A percentile compares a stretch with the other conserved stretches of the same genome.
Evolutionary conservation across 2,113 vertebrate genomes (phyloP).

Genomic region (Chauna torquata): DNA sequence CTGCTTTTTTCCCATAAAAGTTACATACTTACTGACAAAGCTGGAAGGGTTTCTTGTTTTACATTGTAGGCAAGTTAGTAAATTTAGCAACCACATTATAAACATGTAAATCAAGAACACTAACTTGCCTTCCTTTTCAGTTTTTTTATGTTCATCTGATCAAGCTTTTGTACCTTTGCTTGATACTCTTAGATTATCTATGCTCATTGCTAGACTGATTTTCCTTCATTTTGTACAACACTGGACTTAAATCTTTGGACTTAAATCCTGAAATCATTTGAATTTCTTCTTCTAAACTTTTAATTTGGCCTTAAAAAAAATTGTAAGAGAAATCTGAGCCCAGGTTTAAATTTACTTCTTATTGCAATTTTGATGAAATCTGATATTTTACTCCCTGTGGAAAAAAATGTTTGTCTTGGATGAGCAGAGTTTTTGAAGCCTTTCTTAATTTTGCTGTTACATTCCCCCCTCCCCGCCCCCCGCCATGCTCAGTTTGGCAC

Average conservation of each 20-base stretch:
- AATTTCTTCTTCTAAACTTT: neutral
- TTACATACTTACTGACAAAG: neutral
- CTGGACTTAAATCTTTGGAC: neutral
- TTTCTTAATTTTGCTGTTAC: neutral
- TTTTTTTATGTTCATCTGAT: neutral
- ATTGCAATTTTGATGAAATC: neutral
- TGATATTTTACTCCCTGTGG: neutral
- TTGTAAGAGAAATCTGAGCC: neutral
- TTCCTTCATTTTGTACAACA: neutral
- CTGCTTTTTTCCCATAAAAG: neutral
- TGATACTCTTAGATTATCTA: neutral
- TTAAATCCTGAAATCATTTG: neutral
- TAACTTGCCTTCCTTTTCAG: slow-evolving; percentile 48
- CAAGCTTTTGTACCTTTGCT: slow-evolving; percentile 39
- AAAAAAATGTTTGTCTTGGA: neutral
- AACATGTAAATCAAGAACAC: slow-evolving; percentile 13
- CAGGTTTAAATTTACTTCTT: neutral
- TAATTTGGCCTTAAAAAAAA: neutral
- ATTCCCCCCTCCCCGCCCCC: neutral
- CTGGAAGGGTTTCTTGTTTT: slow-evolving; percentile 4
- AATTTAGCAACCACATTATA: slow-evolving; percentile 1
- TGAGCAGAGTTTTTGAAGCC: neutral
- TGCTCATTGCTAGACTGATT: neutral
- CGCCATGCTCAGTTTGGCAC: neutral
- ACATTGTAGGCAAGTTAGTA: slow-evolving; percentile 17